Evolutionary conservation across 30 jellyfish, hydroid and myxozoan species (phyloP), one percentile per base, ranked within the genome.

Genomic region (Aurelia aurita complex sp. Pacific): DNA sequence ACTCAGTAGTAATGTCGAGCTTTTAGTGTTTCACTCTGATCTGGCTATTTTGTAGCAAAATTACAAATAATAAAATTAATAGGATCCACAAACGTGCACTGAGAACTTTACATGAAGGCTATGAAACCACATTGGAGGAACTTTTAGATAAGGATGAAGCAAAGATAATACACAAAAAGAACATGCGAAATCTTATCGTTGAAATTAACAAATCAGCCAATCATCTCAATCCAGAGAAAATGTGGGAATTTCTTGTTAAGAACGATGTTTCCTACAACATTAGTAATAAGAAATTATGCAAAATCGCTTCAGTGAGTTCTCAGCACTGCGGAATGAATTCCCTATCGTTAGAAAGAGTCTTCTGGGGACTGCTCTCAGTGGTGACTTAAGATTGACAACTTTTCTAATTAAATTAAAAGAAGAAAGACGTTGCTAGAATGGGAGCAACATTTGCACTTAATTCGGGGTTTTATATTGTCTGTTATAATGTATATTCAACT

Each of bases 251-350:
- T 16, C 42, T 79, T 66, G 89, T 79, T 12, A 67, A 79, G 68
- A 64, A 79, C 42, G 81, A 77, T 77, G 46, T 77, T 10, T 77
- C 88, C 78, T 77, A 55, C 79, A 77, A 77, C 23, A 77, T 77
- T 4, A 77, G 63, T 35, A 60, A 64, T 43, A 77, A 60, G 53
- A 77, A 35, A 23, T 23, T 23, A 23, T 23, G 29, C 29, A 23
- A 23, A 23, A 23, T 23, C 29, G 29, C 29, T 0, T 23, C 29
- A 23, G 29, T 23, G 29, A 1, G 59, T 19, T 35, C 88, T 46
- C 76, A 77, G 74, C 77, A 63, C 35, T 60, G 62, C 60, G 88
- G 78, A 77, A 64, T 77, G 62, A 77, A 55, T 34, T 77, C 88
- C 71, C 78, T 77, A 18, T 77, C 88, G 5, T 61, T 57, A 77